A percentile compares a stretch with the other conserved stretches of the same genome.
phyloP scores from a whole-genome alignment of 2,888 invertebrate genomes.

The Agrochola macilenta region DNA sequence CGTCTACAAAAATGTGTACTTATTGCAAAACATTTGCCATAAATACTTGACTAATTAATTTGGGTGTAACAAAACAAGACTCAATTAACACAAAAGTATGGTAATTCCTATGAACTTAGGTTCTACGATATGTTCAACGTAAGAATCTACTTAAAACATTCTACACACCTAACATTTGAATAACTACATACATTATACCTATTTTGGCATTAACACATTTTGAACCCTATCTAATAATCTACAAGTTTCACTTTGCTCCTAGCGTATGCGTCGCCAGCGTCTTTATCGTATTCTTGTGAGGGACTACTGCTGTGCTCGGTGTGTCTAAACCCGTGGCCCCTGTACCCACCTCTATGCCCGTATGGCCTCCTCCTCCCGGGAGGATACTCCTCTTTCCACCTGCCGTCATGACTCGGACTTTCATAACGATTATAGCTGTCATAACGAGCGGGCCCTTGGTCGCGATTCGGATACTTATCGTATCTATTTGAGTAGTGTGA shows the following conservation, averaged over 20 bases:
- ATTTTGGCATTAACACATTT: constrained; percentile 69
- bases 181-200: constrained; percentile 54
- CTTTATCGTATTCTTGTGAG: constrained; percentile 60
- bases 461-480: constrained; percentile 70
- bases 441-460: constrained; percentile 52
- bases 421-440: constrained; percentile 63
- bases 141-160: constrained; percentile 56
- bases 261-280: constrained; percentile 59
- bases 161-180: constrained; percentile 58
- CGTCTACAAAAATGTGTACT: constrained; percentile 27
- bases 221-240: constrained; percentile 78
- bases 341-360: constrained; percentile 75
- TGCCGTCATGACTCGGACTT: constrained; percentile 61
- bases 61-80: constrained; percentile 26
- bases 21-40: constrained; percentile 31
- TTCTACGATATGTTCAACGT: constrained; percentile 60
- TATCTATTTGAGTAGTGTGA: constrained; percentile 67
- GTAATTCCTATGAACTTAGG: constrained; percentile 43
- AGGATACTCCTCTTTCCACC: constrained; percentile 72
- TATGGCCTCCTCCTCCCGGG: constrained; percentile 73
- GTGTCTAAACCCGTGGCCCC: constrained; percentile 68
- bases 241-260: constrained; percentile 84
- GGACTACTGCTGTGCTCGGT: constrained; percentile 64
- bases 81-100: constrained; percentile 20
- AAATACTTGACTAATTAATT: constrained; percentile 35